Percentiles rank a stretch among this genome's conserved stretches.
phyloP scores from a whole-genome alignment of 2,888 invertebrate species.

The Eugnorisma glareosa region DNA sequence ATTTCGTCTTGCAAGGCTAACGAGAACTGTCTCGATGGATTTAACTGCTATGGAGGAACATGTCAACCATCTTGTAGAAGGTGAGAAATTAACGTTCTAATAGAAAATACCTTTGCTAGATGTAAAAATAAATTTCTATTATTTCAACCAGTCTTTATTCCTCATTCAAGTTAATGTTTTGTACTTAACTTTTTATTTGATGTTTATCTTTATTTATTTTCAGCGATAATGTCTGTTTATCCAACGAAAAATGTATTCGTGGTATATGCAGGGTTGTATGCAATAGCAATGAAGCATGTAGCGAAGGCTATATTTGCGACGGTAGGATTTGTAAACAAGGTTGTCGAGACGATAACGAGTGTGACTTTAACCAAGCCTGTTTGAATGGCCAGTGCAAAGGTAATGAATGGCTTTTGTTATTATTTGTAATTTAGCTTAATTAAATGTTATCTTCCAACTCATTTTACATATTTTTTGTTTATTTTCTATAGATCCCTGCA shows the following conservation, averaged over 20 bases:
- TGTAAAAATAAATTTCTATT: background rate
- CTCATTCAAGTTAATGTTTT: background rate
- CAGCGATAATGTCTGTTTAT: slow-evolving; percentile 95
- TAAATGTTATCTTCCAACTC: background rate
- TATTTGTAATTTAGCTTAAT: slow-evolving; percentile 9
- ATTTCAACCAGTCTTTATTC: background rate
- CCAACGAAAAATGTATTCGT: slow-evolving; percentile 96
- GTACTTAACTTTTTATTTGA: background rate
- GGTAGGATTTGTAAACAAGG: slow-evolving; percentile 96
- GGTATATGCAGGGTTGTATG: slow-evolving; percentile 96
- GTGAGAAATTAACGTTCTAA: slow-evolving; percentile 79
- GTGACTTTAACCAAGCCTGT: slow-evolving; percentile 94
- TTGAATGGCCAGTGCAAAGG: slow-evolving; percentile 95
- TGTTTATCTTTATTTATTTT: slow-evolving; percentile 70
- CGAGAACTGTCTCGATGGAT: slow-evolving; percentile 93
- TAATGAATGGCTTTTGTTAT: slow-evolving; percentile 72
- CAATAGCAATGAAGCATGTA: slow-evolving; percentile 96
- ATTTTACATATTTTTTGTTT: slow-evolving; percentile 16
- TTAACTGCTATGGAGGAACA: slow-evolving; percentile 94
- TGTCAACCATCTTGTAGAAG: slow-evolving; percentile 95
- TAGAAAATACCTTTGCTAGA: background rate
- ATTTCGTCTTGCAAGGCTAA: slow-evolving; percentile 92
- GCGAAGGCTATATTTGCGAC: slow-evolving; percentile 95
- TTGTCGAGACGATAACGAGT: slow-evolving; percentile 95
- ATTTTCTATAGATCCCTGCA: slow-evolving; percentile 93